These are phyloP conservation scores for Ceratosolen solmsi DNA, from an alignment of 1,140 invertebrate species.

Conservation along the genomic window DNA sequence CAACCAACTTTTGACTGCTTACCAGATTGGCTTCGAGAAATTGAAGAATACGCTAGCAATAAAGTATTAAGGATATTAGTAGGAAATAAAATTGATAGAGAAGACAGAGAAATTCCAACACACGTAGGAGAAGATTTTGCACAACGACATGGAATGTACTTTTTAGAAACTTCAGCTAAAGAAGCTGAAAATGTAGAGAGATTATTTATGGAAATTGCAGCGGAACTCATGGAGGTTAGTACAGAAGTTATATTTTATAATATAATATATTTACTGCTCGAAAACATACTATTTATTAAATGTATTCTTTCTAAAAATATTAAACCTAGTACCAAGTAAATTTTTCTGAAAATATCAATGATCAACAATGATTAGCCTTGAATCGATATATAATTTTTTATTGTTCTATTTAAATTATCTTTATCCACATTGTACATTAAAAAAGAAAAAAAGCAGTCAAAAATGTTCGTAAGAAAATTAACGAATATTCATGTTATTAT, in stretches of 20 bases:
- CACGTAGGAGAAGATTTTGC: conserved; percentile 97
- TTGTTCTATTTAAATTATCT: too few species aligned
- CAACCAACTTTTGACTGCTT: conserved; percentile 97
- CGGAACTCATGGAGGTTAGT: conserved; percentile 90
- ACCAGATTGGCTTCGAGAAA: conserved; percentile 95
- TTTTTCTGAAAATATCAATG: too few species aligned
- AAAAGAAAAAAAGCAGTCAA: too few species aligned
- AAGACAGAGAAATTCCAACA: conserved; percentile 94
- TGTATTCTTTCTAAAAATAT: too few species aligned
- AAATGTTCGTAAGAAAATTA: too few species aligned
- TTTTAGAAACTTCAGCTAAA: conserved; percentile 98
- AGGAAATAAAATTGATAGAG: conserved; percentile 96
- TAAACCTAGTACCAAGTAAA: too few species aligned
- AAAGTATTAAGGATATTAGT: conserved; percentile 95
- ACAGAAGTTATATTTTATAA: too few species aligned
- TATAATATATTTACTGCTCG: too few species aligned
- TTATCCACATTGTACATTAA: too few species aligned
- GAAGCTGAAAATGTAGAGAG: conserved; percentile 98
- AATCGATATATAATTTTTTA: too few species aligned
- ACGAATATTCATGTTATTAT: conserved; percentile 23
- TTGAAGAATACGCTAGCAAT: conserved; percentile 95
- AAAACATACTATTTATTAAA: too few species aligned
- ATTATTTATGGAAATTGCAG: conserved; percentile 96
- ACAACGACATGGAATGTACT: conserved; percentile 95
- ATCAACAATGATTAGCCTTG: too few species aligned